Evolutionary conservation across 2,113 vertebrate species (phyloP).

Genomic region (Ahaetulla prasina): DNA sequence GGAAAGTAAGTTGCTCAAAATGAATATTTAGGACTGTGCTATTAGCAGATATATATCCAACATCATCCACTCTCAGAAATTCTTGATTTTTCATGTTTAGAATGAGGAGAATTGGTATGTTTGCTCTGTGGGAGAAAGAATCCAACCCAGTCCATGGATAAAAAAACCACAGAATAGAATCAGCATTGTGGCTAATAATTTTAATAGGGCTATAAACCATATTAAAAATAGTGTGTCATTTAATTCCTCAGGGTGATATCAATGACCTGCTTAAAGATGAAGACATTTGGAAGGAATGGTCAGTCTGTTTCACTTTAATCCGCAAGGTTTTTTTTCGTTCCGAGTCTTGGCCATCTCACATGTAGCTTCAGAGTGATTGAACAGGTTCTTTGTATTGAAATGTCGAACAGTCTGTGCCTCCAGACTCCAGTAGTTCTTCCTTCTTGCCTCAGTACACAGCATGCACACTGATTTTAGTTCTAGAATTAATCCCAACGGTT

Average conservation of each 20-base stretch:
- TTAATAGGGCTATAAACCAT: not conserved
- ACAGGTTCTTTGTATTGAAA: not conserved
- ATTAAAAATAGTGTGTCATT: not conserved
- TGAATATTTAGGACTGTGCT: not conserved
- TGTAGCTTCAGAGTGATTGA: not conserved
- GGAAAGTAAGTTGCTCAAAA: not conserved
- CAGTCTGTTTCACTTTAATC: not conserved
- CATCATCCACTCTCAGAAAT: not conserved
- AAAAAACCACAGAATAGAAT: not conserved
- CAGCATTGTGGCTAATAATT: not conserved
- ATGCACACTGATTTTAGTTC: not conserved
- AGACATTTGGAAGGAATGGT: not conserved
- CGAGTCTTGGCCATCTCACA: not conserved
- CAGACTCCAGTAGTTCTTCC: not conserved
- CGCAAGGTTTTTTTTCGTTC: not conserved
- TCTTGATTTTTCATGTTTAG: not conserved
- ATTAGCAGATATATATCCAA: not conserved
- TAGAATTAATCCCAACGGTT: not conserved
- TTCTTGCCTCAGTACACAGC: not conserved
- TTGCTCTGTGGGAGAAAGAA: not conserved
- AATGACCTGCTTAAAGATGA: not conserved
- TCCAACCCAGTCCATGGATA: not conserved
- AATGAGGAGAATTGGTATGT: not conserved
- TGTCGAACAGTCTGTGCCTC: not conserved
- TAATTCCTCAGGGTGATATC: not conserved